phyloP scores from a whole-genome alignment of 2,797 vertebrate species.

The Catostomus latipinnis region DNA sequence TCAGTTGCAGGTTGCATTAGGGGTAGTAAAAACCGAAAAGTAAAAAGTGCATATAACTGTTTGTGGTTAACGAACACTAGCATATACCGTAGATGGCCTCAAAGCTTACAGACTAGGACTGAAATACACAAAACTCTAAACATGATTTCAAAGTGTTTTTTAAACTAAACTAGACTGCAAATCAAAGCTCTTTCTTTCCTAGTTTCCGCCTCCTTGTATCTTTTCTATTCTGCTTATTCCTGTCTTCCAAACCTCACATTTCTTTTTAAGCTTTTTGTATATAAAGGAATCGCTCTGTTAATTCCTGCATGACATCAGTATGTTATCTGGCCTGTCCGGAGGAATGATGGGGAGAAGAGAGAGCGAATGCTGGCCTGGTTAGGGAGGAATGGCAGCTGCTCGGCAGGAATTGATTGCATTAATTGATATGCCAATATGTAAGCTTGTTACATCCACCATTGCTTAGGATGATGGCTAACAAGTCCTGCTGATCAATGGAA shows the following conservation, averaged over 20 bases:
- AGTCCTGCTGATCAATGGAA: slow-evolving; percentile 98
- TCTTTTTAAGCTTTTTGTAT: slow-evolving; percentile 40
- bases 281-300: slow-evolving; percentile 67
- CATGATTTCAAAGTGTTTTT: background rate
- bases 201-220: background rate
- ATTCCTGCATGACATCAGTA: slow-evolving; percentile 74
- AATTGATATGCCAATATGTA: slow-evolving; percentile 99
- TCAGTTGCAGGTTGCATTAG: no score
- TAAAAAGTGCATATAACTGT: no score
- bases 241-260: no score
- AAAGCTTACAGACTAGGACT: no score
- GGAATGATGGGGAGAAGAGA: slow-evolving; percentile 67
- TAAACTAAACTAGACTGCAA: slow-evolving; percentile 45
- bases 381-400: slow-evolving; percentile 87
- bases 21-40: no score
- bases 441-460: slow-evolving; percentile 99
- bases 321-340: slow-evolving; percentile 76
- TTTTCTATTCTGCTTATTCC: background rate
- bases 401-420: slow-evolving; percentile 99
- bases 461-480: slow-evolving; percentile 98
- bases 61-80: no score
- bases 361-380: slow-evolving; percentile 51
- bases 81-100: no score
- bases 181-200: slow-evolving; percentile 8
- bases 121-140: no score